These are phyloP conservation scores for Miniopterus natalensis DNA, from an alignment of 2,113 vertebrate genomes.

Conservation along the genomic window DNA sequence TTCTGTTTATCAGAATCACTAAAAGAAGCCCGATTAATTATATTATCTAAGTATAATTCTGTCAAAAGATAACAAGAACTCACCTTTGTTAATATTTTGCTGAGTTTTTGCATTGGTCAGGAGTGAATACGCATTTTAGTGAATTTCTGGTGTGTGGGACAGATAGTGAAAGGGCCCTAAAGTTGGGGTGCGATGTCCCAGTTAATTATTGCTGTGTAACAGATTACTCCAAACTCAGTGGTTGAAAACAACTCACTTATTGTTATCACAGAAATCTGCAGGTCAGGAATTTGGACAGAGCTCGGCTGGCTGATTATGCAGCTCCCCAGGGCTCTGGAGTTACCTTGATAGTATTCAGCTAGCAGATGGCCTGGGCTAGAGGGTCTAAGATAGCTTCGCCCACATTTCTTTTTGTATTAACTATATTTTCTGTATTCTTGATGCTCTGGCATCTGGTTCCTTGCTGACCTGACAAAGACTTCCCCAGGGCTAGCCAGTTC, in stretches of 20 bases:
- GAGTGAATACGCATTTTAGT: background rate
- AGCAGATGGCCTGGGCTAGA: background rate
- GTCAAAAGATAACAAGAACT: background rate
- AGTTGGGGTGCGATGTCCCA: background rate
- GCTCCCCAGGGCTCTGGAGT: background rate
- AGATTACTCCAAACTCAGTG: background rate
- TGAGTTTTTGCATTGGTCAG: background rate
- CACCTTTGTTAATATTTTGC: background rate
- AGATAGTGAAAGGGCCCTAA: background rate
- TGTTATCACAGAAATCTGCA: background rate
- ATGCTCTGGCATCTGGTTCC: background rate
- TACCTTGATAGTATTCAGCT: background rate
- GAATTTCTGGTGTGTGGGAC: background rate
- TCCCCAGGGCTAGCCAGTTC: background rate
- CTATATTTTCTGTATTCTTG: background rate
- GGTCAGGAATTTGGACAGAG: background rate
- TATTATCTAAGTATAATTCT: background rate
- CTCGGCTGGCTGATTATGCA: background rate
- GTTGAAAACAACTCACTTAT: background rate
- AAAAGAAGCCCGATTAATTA: background rate
- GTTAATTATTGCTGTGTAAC: background rate
- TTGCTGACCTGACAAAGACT: background rate
- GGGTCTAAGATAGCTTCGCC: background rate
- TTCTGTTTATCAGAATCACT: background rate
- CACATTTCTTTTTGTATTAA: background rate